phyloP scores from a whole-genome alignment of 92 coral and sea anemone genomes.

The Bergia sp. region DNA sequence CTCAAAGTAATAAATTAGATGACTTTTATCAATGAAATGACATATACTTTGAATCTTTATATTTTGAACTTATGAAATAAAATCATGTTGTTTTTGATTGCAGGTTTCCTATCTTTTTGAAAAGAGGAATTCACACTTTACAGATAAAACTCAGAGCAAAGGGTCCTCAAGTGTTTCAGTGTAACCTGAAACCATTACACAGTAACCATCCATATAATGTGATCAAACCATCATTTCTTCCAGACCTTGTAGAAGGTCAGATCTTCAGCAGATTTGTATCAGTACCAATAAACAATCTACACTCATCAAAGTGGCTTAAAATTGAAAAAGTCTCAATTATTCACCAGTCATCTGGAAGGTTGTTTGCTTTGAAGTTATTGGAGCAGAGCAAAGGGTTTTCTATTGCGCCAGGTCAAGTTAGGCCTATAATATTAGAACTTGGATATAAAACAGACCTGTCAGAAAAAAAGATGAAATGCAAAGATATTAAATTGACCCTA shows the following conservation, averaged over 20 bases:
- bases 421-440: constrained; percentile 62
- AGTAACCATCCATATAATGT: constrained; percentile 61
- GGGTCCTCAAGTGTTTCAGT: constrained; percentile 69
- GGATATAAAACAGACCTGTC: constrained; percentile 54
- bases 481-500: constrained; percentile 54
- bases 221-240: constrained; percentile 68
- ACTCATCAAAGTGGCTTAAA: constrained; percentile 78
- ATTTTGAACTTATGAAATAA: background rate
- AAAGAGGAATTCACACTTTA: constrained; percentile 85
- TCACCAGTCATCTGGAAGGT: constrained; percentile 43
- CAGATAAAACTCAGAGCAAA: constrained; percentile 77
- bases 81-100: background rate
- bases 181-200: constrained; percentile 62
- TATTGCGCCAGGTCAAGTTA: constrained; percentile 91
- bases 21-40: no score
- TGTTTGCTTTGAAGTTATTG: constrained; percentile 51
- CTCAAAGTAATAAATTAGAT: no score
- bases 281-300: constrained; percentile 74
- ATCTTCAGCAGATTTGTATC: constrained; percentile 72
- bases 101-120: constrained; percentile 83
- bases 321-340: constrained; percentile 64
- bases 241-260: constrained; percentile 90
- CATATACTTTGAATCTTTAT: no score
- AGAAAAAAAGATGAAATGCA: constrained; percentile 34
- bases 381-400: constrained; percentile 51